phyloP scores from a whole-genome alignment of 2,888 invertebrate genomes.

The Trachelus troglodyta region DNA sequence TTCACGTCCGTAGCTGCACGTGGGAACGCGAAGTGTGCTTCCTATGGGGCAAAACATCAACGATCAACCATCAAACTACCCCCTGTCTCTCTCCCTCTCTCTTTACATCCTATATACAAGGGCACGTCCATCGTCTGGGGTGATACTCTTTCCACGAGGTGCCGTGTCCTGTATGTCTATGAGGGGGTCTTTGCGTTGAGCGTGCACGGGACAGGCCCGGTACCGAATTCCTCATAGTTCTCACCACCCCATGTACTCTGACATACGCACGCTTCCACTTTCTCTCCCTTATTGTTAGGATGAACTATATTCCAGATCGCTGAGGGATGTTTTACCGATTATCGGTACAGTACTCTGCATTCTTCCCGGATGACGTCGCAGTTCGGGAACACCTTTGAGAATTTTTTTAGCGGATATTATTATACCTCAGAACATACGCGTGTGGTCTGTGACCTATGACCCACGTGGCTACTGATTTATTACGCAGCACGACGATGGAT shows the following conservation, averaged over 20 bases:
- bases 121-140: neutral
- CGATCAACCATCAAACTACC: slow-evolving; percentile 42
- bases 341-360: too few relatives aligned
- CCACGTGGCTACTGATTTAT: too few relatives aligned
- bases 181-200: slow-evolving; percentile 1
- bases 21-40: slow-evolving; percentile 61
- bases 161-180: too few relatives aligned
- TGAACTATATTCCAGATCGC: too few relatives aligned
- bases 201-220: slow-evolving; percentile 40
- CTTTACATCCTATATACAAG: neutral
- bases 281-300: neutral
- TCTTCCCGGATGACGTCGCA: too few relatives aligned
- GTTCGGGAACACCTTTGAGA: too few relatives aligned
- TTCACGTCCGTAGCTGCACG: slow-evolving; percentile 48
- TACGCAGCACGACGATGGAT: too few relatives aligned
- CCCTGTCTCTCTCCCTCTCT: slow-evolving; percentile 7
- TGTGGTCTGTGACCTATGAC: too few relatives aligned
- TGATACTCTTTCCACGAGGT: too few relatives aligned
- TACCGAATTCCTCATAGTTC: slow-evolving; percentile 2
- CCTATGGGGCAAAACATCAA: slow-evolving; percentile 51
- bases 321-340: too few relatives aligned
- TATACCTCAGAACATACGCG: too few relatives aligned
- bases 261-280: slow-evolving; percentile 3
- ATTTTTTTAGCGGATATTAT: too few relatives aligned
- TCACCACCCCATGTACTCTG: neutral